Percentiles rank a stretch among this genome's conserved stretches.
Conservation (phyloP, 2,888 invertebrate species). For the Caenorhabditis virilis region DNA sequence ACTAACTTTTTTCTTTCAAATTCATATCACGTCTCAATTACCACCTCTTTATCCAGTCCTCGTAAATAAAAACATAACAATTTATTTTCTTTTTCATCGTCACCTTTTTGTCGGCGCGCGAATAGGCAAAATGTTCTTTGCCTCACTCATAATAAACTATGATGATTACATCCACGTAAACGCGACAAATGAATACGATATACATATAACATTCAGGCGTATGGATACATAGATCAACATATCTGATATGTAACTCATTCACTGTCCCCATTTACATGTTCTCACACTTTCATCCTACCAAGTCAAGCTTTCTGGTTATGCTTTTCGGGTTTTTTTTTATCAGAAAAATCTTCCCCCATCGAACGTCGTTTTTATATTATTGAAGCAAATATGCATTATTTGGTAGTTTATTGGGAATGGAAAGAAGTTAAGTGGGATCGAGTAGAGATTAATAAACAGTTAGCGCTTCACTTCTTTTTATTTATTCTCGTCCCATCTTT, state of each 20-base stretch:
- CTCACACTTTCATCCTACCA: neutral
- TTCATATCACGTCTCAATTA: neutral
- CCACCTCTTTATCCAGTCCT: conserved; percentile 9
- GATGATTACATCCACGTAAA: neutral
- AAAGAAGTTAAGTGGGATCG: neutral
- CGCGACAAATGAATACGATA: conserved; percentile 10
- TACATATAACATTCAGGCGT: neutral
- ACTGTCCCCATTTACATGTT: conserved; percentile 19
- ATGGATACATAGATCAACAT: conserved; percentile 27
- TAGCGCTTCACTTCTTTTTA: conserved; percentile 30
- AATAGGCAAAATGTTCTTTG: conserved; percentile 12
- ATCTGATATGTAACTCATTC: conserved; percentile 39
- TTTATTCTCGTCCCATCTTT: conserved; percentile 25
- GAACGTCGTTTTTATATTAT: no score
- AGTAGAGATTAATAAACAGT: conserved; percentile 34
- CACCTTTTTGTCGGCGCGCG: neutral
- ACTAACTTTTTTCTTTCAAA: no score
- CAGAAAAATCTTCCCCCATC: no score
- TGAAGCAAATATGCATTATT: no score
- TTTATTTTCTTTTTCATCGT: neutral
- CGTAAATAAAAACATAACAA: conserved; percentile 2
- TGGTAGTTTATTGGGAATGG: no score
- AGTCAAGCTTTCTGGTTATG: no score
- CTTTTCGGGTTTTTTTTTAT: no score
- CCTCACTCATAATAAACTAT: no score